Percentiles rank a stretch among this genome's conserved stretches.
These are phyloP conservation scores for Accipiter virgatus DNA, from an alignment of 2,113 vertebrate species.

Conservation along the genomic window DNA sequence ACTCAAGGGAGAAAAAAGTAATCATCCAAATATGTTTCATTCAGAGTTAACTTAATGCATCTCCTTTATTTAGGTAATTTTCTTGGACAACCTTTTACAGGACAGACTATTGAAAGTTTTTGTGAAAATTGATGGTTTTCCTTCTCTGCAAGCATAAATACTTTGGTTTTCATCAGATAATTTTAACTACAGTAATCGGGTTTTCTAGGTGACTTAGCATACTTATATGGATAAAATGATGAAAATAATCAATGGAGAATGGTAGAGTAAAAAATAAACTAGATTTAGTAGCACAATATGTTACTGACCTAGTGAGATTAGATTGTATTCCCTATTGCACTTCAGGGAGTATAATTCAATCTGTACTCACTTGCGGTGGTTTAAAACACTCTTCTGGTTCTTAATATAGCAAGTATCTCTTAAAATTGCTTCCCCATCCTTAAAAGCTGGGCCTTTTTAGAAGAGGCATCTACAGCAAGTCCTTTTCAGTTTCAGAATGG, in stretches of 20 bases:
- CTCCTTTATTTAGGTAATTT: not conserved
- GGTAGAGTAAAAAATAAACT: constrained; percentile 50
- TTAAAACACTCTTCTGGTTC: not conserved
- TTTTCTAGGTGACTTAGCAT: constrained; percentile 45
- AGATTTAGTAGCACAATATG: constrained; percentile 32
- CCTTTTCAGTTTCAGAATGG: not conserved
- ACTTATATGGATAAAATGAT: constrained; percentile 48
- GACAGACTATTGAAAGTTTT: not conserved
- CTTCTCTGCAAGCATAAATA: not conserved
- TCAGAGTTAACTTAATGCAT: not conserved
- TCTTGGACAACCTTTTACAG: not conserved
- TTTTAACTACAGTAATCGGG: constrained; percentile 63
- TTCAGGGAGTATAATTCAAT: constrained; percentile 61
- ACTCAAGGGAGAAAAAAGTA: not conserved
- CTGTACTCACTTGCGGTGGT: constrained; percentile 6
- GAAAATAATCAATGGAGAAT: constrained; percentile 64
- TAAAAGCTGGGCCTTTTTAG: not conserved
- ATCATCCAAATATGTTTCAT: not conserved
- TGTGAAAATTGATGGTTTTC: not conserved
- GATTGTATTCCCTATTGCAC: constrained; percentile 36
- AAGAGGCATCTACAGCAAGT: not conserved
- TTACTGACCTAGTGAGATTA: constrained; percentile 65
- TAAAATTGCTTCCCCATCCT: not conserved
- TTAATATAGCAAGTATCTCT: not conserved
- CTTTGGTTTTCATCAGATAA: constrained; percentile 36